These are phyloP conservation scores for Caenorhabditis zanzibari DNA, from an alignment of 2,888 invertebrate species.

Conservation along the genomic window DNA sequence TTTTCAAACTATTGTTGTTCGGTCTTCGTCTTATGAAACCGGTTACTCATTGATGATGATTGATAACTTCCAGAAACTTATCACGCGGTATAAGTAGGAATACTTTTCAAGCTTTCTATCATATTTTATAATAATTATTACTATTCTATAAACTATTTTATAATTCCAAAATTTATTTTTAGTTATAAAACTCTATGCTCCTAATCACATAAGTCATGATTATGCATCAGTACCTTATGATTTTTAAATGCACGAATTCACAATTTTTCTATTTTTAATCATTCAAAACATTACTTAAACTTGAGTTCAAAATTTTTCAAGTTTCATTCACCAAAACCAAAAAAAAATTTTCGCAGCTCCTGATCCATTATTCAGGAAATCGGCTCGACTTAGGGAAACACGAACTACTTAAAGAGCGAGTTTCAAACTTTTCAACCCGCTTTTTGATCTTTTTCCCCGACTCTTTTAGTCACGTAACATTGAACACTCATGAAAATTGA, in stretches of 20 bases:
- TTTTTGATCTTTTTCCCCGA: conserved; percentile 29
- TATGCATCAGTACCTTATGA: too few relatives aligned
- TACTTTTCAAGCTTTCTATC: not conserved
- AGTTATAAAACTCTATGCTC: too few relatives aligned
- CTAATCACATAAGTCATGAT: too few relatives aligned
- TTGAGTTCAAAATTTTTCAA: conserved; percentile 11
- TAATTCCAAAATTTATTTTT: too few relatives aligned
- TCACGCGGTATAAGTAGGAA: not conserved
- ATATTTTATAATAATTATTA: too few relatives aligned
- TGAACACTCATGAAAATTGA: not conserved
- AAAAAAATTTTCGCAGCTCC: conserved; percentile 14
- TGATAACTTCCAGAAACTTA: conserved; percentile 6
- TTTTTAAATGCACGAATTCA: too few relatives aligned
- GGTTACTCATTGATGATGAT: conserved; percentile 25
- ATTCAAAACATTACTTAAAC: too few relatives aligned
- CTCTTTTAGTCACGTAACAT: conserved; percentile 21
- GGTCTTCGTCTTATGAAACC: conserved; percentile 21
- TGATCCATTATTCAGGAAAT: conserved; percentile 51
- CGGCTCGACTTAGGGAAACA: conserved; percentile 25
- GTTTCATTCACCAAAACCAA: conserved; percentile 2
- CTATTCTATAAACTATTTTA: too few relatives aligned
- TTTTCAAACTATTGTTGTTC: conserved; percentile 34
- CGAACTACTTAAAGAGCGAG: conserved; percentile 27
- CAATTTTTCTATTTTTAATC: not conserved
- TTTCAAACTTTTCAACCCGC: conserved; percentile 26